A percentile compares a stretch with the other conserved stretches of the same genome.
These are phyloP conservation scores for Sebastes oblongus DNA, from an alignment of 2,797 vertebrate genomes.

Conservation along the genomic window DNA sequence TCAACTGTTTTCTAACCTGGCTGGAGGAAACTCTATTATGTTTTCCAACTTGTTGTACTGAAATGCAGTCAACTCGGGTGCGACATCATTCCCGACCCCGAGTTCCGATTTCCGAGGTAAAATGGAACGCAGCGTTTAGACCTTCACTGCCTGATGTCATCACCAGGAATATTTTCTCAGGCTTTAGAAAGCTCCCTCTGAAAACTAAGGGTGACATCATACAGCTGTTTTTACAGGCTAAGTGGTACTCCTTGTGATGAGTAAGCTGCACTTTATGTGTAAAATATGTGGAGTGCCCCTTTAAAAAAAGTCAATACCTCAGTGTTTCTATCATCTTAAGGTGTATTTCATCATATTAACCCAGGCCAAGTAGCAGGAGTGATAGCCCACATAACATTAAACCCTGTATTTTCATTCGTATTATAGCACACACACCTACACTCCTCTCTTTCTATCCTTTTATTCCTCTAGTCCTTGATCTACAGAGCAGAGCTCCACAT, in stretches of 20 bases:
- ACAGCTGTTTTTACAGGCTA: neutral
- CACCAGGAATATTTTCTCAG: neutral
- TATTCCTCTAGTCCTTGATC: slow-evolving; percentile 14
- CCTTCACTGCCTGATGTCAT: neutral
- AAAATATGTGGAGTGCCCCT: neutral
- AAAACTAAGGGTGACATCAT: neutral
- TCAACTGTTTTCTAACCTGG: too few relatives aligned
- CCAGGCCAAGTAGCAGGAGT: neutral
- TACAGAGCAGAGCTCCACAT: slow-evolving; percentile 21
- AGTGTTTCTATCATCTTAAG: neutral
- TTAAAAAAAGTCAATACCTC: neutral
- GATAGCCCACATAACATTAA: neutral
- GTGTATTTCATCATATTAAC: neutral
- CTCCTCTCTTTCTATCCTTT: neutral
- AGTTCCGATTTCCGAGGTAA: too few relatives aligned
- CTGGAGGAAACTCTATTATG: too few relatives aligned
- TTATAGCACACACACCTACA: neutral
- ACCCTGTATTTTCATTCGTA: slow-evolving; percentile 4
- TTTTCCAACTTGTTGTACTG: too few relatives aligned
- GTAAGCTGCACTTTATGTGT: neutral
- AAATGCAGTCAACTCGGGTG: too few relatives aligned
- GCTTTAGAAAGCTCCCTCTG: neutral
- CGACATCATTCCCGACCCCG: rapidly evolving
- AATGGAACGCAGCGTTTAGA: neutral
- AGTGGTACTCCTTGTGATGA: neutral